Evolutionary conservation across 2,113 vertebrate species (phyloP).

Genomic region (Procavia capensis): DNA sequence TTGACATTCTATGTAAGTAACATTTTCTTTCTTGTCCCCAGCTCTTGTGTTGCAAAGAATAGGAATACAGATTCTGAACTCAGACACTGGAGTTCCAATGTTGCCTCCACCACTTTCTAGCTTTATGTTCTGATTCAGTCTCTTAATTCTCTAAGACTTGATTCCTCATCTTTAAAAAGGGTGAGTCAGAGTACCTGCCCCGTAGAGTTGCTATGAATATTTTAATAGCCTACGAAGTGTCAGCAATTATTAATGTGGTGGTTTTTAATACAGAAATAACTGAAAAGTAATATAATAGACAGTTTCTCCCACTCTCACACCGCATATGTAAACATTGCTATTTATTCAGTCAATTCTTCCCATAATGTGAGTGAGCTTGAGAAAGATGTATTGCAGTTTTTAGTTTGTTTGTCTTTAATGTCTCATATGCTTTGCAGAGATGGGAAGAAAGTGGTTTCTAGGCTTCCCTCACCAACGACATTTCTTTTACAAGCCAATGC

Average conservation of each 20-base stretch:
- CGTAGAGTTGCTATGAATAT: neutral
- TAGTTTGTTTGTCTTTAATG: no score
- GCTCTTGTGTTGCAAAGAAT: neutral
- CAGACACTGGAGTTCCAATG: neutral
- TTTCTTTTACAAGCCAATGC: neutral
- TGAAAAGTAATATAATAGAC: neutral
- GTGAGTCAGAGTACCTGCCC: neutral
- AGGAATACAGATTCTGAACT: neutral
- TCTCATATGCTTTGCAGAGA: neutral
- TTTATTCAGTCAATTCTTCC: neutral
- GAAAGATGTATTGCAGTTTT: neutral
- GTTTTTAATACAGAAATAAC: neutral
- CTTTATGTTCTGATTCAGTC: neutral
- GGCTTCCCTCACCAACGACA: neutral
- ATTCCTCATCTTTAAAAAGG: neutral
- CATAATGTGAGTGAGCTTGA: neutral
- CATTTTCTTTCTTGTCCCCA: neutral
- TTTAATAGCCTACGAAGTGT: slow-evolving; percentile 52
- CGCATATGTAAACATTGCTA: slow-evolving; percentile 40
- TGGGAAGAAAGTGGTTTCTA: neutral
- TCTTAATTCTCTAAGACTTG: neutral
- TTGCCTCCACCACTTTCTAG: neutral
- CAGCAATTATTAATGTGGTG: slow-evolving; percentile 43
- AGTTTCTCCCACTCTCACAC: neutral
- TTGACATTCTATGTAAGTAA: neutral